Conservation (phyloP, 2,888 invertebrate species). For the Megalurothrips usitatus region DNA sequence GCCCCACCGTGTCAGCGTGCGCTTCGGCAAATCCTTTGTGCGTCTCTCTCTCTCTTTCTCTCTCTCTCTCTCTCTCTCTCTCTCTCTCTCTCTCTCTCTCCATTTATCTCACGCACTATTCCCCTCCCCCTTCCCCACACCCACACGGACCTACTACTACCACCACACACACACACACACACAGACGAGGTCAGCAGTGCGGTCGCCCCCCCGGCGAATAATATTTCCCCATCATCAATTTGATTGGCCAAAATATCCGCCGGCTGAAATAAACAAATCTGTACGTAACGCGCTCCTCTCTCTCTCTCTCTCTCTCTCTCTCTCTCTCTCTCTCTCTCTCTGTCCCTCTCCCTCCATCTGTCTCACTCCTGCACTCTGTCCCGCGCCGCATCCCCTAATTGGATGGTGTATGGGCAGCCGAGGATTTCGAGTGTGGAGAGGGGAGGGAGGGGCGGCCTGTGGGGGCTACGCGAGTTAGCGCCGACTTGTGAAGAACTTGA, state of each 20-base stretch:
- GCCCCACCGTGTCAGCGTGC: too few relatives aligned
- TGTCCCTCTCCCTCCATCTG: not conserved
- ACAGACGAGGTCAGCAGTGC: too few relatives aligned
- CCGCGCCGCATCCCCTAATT: not conserved
- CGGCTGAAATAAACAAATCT: constrained; percentile 4
- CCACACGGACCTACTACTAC: too few relatives aligned
- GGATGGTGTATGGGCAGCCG: not conserved
- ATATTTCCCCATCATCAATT: constrained; percentile 11
- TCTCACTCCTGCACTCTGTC: not conserved
- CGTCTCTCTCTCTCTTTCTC: not conserved
- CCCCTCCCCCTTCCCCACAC: not conserved
- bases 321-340: constrained; percentile 3
- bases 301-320: not conserved
- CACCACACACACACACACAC: too few relatives aligned
- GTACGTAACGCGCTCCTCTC: not conserved
- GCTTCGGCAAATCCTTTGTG: not conserved
- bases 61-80: constrained; percentile 2
- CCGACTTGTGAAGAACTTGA: constrained; percentile 8
- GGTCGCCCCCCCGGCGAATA: not conserved
- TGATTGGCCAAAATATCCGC: constrained; percentile 17
- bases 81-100: not conserved
- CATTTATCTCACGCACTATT: not conserved
- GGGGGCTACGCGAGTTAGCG: not conserved
- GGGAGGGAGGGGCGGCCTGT: not conserved
- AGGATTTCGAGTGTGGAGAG: not conserved